Percentiles rank a stretch among this genome's conserved stretches.
Conservation (phyloP, 2,888 invertebrate species). For the Hermodice carunculata region DNA sequence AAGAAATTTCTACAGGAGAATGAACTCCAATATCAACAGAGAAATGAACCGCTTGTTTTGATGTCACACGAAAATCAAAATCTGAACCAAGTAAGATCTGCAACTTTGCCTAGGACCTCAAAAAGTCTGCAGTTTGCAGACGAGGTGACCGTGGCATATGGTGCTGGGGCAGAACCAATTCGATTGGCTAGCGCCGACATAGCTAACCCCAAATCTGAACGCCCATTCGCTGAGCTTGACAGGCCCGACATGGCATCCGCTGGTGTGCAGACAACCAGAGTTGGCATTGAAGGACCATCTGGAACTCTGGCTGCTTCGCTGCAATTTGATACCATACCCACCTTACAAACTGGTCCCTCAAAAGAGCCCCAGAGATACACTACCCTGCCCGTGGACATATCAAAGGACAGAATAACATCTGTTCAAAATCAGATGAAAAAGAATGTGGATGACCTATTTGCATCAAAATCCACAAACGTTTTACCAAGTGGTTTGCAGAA, state of each 20-base stretch:
- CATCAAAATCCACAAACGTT: slow-evolving; percentile 49
- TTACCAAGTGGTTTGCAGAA: slow-evolving; percentile 34
- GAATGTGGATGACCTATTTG: slow-evolving; percentile 13
- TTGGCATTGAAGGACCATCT: not conserved
- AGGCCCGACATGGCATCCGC: no score
- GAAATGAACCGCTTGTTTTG: slow-evolving; percentile 56
- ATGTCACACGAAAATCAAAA: slow-evolving; percentile 62
- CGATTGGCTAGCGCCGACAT: slow-evolving; percentile 46
- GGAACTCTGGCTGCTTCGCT: not conserved
- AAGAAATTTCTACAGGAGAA: slow-evolving; percentile 65
- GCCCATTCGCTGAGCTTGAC: not conserved
- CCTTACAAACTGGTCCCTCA: not conserved
- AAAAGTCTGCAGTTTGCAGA: slow-evolving; percentile 57
- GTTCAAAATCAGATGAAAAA: no score
- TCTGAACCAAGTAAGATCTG: slow-evolving; percentile 44
- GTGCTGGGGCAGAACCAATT: slow-evolving; percentile 46
- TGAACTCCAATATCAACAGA: slow-evolving; percentile 47
- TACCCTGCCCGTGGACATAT: not conserved
- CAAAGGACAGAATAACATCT: not conserved
- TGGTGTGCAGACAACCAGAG: no score
- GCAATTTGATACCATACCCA: not conserved
- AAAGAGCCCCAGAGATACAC: not conserved
- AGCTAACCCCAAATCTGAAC: slow-evolving; percentile 19
- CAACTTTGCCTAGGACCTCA: slow-evolving; percentile 1
- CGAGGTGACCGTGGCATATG: slow-evolving; percentile 53